phyloP scores from a whole-genome alignment of 2,797 vertebrate genomes.

The Alectoris magna region DNA sequence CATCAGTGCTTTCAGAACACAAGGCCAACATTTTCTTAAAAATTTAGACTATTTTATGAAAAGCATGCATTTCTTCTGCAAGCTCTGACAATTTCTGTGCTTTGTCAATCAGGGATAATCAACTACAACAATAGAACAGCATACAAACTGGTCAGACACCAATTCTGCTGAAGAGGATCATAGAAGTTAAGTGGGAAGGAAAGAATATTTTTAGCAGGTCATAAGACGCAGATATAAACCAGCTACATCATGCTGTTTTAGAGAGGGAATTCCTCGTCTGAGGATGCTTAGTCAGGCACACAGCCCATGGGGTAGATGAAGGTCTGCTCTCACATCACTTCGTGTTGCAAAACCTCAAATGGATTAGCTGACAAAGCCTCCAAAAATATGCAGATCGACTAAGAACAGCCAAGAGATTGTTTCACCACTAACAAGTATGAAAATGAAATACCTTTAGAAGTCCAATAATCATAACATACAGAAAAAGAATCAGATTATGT shows the following conservation, averaged over 20 bases:
- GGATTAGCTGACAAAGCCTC: not conserved
- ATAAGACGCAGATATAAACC: conserved; percentile 39
- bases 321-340: not conserved
- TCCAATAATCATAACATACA: not conserved
- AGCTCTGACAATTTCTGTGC: not conserved
- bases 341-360: not conserved
- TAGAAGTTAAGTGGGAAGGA: conserved; percentile 13
- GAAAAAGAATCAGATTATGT: not conserved
- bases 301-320: not conserved
- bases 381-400: not conserved
- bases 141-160: not conserved
- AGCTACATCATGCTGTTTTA: conserved; percentile 17
- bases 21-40: not conserved
- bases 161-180: not conserved
- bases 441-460: not conserved
- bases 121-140: not conserved
- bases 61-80: not conserved
- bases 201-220: conserved; percentile 42
- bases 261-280: conserved; percentile 45
- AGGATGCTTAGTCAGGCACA: not conserved
- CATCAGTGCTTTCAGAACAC: not conserved
- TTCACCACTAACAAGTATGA: not conserved
- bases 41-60: not conserved
- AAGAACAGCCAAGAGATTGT: not conserved
- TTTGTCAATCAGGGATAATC: not conserved